These are phyloP conservation scores for Lineus longissimus DNA, from an alignment of 1,140 invertebrate genomes.

Conservation along the genomic window DNA sequence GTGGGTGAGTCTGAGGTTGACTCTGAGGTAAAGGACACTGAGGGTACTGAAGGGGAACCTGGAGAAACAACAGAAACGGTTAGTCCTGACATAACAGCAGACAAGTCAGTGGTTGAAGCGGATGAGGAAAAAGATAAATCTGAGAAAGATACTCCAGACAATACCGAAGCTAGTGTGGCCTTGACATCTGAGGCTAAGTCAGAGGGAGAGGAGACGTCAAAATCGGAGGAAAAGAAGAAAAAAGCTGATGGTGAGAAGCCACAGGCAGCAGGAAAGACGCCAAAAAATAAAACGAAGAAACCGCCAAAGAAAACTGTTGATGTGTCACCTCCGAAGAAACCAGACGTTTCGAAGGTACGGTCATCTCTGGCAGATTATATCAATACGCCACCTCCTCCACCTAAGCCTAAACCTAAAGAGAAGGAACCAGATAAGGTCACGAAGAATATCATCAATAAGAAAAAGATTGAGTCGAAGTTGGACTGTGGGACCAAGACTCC, in stretches of 20 bases:
- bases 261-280: constrained; percentile 14
- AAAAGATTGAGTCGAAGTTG: constrained; percentile 9
- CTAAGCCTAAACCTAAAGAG: constrained; percentile 28
- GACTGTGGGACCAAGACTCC: constrained; percentile 1
- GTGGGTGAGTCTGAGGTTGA: constrained; percentile 2
- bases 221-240: constrained; percentile 45
- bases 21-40: constrained; percentile 8
- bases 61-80: neutral
- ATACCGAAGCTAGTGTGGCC: neutral
- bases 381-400: constrained; percentile 28
- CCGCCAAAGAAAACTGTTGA: neutral
- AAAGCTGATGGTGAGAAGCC: constrained; percentile 43
- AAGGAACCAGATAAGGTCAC: constrained; percentile 29
- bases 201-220: neutral
- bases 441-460: constrained; percentile 23
- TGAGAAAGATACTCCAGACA: neutral
- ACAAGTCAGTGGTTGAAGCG: neutral
- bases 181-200: neutral
- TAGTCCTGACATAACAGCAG: neutral
- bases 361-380: constrained; percentile 44
- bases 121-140: neutral
- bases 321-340: constrained; percentile 33
- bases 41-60: neutral
- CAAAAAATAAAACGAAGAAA: constrained; percentile 25
- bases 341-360: constrained; percentile 45